Conservation (phyloP, 1,140 invertebrate species). For the Habropoda laboriosa region DNA sequence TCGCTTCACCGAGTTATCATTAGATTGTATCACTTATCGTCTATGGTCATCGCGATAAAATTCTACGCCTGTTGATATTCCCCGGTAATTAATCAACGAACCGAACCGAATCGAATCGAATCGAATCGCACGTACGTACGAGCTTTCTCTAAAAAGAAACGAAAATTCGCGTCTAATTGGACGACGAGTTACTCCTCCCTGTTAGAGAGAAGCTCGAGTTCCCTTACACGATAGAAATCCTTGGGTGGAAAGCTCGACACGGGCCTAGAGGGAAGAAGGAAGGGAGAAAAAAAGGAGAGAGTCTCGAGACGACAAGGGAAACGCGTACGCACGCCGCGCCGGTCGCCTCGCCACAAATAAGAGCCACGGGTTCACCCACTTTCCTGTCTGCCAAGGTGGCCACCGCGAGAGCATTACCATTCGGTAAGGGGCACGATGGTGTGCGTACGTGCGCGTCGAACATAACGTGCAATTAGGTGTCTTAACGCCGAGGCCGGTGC, state of each 20-base stretch:
- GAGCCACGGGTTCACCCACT: conserved; percentile 71
- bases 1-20: background rate
- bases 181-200: background rate
- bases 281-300: conserved; percentile 2
- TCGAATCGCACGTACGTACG: no score
- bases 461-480: conserved; percentile 66
- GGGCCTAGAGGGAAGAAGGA: background rate
- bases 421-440: conserved; percentile 62
- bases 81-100: no score
- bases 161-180: background rate
- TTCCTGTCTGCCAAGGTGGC: conserved; percentile 66
- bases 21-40: no score
- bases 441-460: conserved; percentile 56
- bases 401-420: conserved; percentile 55
- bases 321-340: conserved; percentile 36
- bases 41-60: no score
- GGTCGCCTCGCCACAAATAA: conserved; percentile 67
- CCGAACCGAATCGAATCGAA: no score
- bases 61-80: no score
- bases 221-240: background rate
- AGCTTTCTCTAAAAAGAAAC: no score
- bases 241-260: conserved; percentile 1
- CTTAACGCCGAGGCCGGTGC: conserved; percentile 62
- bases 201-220: background rate
- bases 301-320: conserved; percentile 26